Evolutionary conservation across 2,113 vertebrate species (phyloP), one percentile per base, ranked within the genome.

Genomic region (Psilopogon haemacephalus): DNA sequence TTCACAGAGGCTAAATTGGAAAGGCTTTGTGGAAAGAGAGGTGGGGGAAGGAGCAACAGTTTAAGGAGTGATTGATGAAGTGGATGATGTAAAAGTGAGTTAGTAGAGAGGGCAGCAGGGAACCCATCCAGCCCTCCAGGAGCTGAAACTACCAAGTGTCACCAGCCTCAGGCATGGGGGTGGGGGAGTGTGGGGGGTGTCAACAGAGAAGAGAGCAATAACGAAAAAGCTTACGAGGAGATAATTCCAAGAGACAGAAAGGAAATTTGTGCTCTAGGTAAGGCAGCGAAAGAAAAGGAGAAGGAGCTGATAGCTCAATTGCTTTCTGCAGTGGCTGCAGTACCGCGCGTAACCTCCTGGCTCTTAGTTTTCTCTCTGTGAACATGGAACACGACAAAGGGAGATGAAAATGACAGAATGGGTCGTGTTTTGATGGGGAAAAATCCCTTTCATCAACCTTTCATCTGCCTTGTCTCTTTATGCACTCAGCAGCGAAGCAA

Each of bases 11-110:
- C 86, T 88, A 72, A 78, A 72, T 68, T n/a, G 23, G n/a, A 92
- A 84, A 84, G 50, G 7, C 10, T 90, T 89, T 62, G 35, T 2
- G 2, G 8, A 9, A 62, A 21, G 16, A 17, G 12, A 50, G 3
- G 8, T 1, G 3, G 3, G 11, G 8, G 44, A 24, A 13, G 32
- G 32, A 2, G 3, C 4, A 19, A 30, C 58, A 44, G 2, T 62
- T 86, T 44, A 79, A 72, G 40, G 63, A 84, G 21, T 71, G n/a
- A 62, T 8, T 55, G 33, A 46, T 46, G 24, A 62, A 27, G 19
- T 37, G 37, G 26, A 63, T 37, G 73, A 38, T 38, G 50, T 37
- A 70, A 48, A 75, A 59, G 15, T 84, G 7, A 28, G n/a, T n/a
- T 1, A 12, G 12, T 78, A 40, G 6, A 15, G 8, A 72, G 44